Percentiles rank a stretch among this genome's conserved stretches.
These are phyloP conservation scores for Lepidurus packardi DNA, from an alignment of 1,140 invertebrate genomes.

Conservation along the genomic window DNA sequence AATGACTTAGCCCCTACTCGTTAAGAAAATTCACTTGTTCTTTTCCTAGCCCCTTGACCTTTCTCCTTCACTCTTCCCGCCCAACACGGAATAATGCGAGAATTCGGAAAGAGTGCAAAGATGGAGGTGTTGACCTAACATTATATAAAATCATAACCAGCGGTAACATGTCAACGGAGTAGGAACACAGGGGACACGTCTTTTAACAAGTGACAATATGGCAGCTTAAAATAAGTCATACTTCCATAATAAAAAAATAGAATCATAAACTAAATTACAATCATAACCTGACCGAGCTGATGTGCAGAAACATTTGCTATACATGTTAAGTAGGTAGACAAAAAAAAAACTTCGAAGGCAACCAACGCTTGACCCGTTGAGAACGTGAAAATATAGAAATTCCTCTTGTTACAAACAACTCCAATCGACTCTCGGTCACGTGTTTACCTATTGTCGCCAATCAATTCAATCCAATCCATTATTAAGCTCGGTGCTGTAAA, in stretches of 20 bases:
- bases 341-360: slow-evolving; percentile 25
- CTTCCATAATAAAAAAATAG: not conserved
- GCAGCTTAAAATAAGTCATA: not conserved
- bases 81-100: not conserved
- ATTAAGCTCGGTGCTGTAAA: slow-evolving; percentile 39
- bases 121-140: not conserved
- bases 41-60: not conserved
- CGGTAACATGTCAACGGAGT: not conserved
- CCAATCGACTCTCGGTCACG: not conserved
- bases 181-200: not conserved
- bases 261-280: not conserved
- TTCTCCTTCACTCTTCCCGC: not conserved
- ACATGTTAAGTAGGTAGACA: slow-evolving; percentile 15
- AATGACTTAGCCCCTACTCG: slow-evolving; percentile 18
- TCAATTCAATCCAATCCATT: slow-evolving; percentile 24
- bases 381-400: not conserved
- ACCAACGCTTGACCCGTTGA: not conserved
- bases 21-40: slow-evolving; percentile 11
- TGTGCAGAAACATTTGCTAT: slow-evolving; percentile 9
- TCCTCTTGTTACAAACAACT: not conserved
- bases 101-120: not conserved
- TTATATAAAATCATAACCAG: not conserved
- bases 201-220: not conserved
- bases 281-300: not conserved
- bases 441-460: not conserved